Conservation (phyloP, 2,888 invertebrate genomes). For the Aradus depressus region DNA sequence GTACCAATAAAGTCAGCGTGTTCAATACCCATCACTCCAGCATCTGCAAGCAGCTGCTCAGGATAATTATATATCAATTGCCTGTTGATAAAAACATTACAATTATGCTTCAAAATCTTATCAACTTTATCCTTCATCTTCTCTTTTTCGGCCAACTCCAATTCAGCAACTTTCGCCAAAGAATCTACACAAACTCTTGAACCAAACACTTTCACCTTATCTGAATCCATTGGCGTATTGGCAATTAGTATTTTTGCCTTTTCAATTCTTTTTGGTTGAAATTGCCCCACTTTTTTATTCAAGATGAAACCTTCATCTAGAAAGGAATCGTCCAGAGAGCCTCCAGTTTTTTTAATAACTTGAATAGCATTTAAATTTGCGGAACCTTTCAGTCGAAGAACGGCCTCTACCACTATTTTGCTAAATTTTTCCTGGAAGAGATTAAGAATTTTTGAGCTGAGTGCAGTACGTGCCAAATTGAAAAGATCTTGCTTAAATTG, state of each 20-base stretch:
- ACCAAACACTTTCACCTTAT: slow-evolving; percentile 98
- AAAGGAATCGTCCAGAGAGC: slow-evolving; percentile 86
- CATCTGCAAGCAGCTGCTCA: slow-evolving; percentile 97
- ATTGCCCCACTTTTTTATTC: slow-evolving; percentile 92
- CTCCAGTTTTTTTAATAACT: slow-evolving; percentile 94
- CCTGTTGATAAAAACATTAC: slow-evolving; percentile 95
- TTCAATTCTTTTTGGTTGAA: slow-evolving; percentile 90
- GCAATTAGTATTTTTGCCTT: slow-evolving; percentile 95
- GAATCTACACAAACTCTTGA: slow-evolving; percentile 87
- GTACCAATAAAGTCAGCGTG: slow-evolving; percentile 99
- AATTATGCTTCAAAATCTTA: slow-evolving; percentile 85
- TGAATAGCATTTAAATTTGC: slow-evolving; percentile 93
- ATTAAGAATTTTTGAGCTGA: slow-evolving; percentile 94
- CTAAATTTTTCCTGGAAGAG: slow-evolving; percentile 96
- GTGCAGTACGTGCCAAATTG: slow-evolving; percentile 93
- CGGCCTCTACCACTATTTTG: slow-evolving; percentile 89
- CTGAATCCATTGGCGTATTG: slow-evolving; percentile 99
- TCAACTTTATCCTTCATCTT: slow-evolving; percentile 98
- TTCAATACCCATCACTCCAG: slow-evolving; percentile 97
- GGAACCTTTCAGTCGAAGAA: slow-evolving; percentile 89
- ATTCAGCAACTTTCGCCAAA: slow-evolving; percentile 89
- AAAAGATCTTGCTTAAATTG: slow-evolving; percentile 77
- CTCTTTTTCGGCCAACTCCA: slow-evolving; percentile 95
- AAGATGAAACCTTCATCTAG: slow-evolving; percentile 86
- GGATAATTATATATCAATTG: slow-evolving; percentile 99